Evolutionary conservation across 2,888 invertebrate species (phyloP).

Genomic region (Diachrysia chrysitis): DNA sequence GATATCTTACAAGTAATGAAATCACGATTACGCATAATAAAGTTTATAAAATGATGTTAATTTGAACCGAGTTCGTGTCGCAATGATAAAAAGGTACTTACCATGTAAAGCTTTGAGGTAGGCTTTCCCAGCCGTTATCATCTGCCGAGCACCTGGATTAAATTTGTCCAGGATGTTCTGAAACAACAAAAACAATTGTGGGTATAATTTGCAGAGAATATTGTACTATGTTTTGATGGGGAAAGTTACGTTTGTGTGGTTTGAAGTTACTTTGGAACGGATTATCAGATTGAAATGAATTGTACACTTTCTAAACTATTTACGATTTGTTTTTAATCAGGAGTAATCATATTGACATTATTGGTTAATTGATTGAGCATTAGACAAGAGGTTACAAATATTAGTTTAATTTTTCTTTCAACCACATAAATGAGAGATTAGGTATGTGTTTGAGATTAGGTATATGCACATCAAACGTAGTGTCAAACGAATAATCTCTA

Average conservation of each 20-base stretch:
- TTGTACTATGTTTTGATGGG: slow-evolving; percentile 16
- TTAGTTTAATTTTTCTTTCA: neutral
- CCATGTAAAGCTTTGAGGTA: slow-evolving; percentile 98
- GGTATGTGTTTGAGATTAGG: too few relatives aligned
- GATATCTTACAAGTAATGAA: slow-evolving; percentile 30
- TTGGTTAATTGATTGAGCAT: neutral
- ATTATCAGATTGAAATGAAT: slow-evolving; percentile 6
- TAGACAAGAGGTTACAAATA: neutral
- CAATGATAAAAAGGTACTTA: slow-evolving; percentile 86
- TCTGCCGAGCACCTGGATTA: slow-evolving; percentile 97
- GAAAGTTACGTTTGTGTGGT: slow-evolving; percentile 22
- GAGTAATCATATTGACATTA: neutral
- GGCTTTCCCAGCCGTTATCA: slow-evolving; percentile 97
- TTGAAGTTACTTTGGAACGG: neutral
- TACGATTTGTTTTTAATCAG: neutral
- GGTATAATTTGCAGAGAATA: slow-evolving; percentile 12
- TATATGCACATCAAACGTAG: too few relatives aligned
- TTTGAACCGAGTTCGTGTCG: slow-evolving; percentile 29
- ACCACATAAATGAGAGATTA: too few relatives aligned
- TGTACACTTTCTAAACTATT: slow-evolving; percentile 7
- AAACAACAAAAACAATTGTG: slow-evolving; percentile 83
- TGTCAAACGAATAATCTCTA: too few relatives aligned
- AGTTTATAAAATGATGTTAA: slow-evolving; percentile 33
- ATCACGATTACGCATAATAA: slow-evolving; percentile 19
- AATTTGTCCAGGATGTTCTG: slow-evolving; percentile 99